Evolutionary conservation across 2,113 vertebrate genomes (phyloP).

Genomic region (Gymnogyps californianus): DNA sequence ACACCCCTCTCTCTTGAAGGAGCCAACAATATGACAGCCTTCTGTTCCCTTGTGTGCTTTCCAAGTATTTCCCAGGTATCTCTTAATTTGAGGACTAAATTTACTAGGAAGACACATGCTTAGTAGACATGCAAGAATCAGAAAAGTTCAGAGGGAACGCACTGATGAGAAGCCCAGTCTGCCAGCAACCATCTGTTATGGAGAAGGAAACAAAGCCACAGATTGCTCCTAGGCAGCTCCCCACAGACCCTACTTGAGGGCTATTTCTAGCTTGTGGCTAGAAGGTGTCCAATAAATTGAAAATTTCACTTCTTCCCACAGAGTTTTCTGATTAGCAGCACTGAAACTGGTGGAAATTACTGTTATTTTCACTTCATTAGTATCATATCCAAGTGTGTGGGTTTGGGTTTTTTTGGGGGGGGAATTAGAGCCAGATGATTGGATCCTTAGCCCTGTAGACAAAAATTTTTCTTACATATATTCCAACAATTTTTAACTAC

Average conservation of each 20-base stretch:
- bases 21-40: conserved; percentile 16
- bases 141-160: not conserved
- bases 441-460: not conserved
- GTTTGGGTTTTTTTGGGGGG: not conserved
- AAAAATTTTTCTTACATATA: not conserved
- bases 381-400: not conserved
- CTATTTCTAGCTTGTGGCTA: conserved; percentile 32
- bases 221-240: conserved; percentile 60
- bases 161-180: conserved; percentile 16
- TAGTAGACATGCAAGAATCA: not conserved
- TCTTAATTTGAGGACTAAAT: conserved; percentile 45
- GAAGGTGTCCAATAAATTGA: conserved; percentile 48
- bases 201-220: conserved; percentile 46
- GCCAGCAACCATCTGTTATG: conserved; percentile 51
- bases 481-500: conserved; percentile 8
- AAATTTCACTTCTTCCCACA: conserved; percentile 50
- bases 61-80: conserved; percentile 58
- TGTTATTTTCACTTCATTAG: conserved; percentile 26
- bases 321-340: conserved; percentile 44
- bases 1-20: not conserved
- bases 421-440: not conserved
- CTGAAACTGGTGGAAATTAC: not conserved
- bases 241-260: conserved; percentile 19
- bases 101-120: not conserved
- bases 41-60: conserved; percentile 32